A percentile compares a stretch with the other conserved stretches of the same genome.
phyloP scores from a whole-genome alignment of 2,797 vertebrate species.

The Sciurus vulgaris region DNA sequence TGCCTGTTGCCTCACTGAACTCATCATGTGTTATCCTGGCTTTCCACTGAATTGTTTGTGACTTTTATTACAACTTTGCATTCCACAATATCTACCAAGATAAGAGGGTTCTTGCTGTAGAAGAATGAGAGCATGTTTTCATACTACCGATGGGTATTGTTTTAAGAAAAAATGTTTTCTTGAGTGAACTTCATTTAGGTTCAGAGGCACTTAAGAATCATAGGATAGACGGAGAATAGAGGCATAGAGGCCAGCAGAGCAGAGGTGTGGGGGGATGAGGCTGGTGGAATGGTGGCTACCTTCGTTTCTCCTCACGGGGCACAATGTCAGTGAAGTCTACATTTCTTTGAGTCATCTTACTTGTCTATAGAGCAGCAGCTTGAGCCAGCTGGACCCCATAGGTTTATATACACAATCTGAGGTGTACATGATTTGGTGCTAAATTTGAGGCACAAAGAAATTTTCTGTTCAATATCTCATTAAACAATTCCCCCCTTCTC shows the following conservation, averaged over 20 bases:
- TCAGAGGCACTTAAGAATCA: neutral
- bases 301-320: neutral
- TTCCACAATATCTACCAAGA: neutral
- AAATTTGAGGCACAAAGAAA: neutral
- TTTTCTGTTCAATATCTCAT: neutral
- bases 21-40: no score
- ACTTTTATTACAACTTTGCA: neutral
- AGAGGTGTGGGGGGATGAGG: neutral
- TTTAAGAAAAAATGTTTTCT: neutral
- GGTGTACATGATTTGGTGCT: neutral
- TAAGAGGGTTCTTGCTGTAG: neutral
- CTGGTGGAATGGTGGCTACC: neutral
- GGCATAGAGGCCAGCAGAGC: neutral
- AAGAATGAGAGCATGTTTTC: neutral
- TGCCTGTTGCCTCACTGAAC: neutral
- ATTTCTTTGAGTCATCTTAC: neutral
- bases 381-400: fast-evolving
- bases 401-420: neutral
- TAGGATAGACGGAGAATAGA: neutral
- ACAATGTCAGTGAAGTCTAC: neutral
- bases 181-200: neutral
- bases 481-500: neutral
- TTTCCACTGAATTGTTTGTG: neutral
- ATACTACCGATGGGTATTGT: neutral
- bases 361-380: neutral